phyloP scores from a whole-genome alignment of 2,113 vertebrate species.

The Apistogramma diplotaenia region DNA sequence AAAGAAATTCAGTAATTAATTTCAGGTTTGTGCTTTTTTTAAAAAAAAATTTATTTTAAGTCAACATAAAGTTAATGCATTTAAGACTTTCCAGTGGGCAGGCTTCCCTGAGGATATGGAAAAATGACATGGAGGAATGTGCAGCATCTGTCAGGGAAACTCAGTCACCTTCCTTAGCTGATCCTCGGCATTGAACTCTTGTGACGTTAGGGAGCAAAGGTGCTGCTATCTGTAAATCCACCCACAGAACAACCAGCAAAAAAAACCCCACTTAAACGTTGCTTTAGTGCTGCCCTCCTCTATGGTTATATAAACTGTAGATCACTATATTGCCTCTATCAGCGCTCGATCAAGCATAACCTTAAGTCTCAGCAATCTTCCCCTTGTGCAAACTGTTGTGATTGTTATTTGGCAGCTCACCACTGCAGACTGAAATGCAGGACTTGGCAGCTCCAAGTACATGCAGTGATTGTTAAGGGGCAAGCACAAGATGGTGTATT shows the following conservation, averaged over 20 bases:
- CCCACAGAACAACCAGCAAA: background rate
- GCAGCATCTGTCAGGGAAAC: slow-evolving; percentile 34
- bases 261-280: background rate
- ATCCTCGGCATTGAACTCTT: background rate
- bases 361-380: slow-evolving; percentile 29
- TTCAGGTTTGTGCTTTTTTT: background rate
- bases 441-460: slow-evolving; percentile 6
- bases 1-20: background rate
- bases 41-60: background rate
- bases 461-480: slow-evolving; percentile 19
- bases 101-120: background rate
- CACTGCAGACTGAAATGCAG: slow-evolving; percentile 42
- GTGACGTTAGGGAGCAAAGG: background rate
- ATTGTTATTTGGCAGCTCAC: slow-evolving; percentile 50
- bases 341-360: slow-evolving; percentile 25
- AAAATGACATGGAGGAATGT: slow-evolving; percentile 33
- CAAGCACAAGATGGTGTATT: slow-evolving; percentile 31
- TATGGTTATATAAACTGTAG: background rate
- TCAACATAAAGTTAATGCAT: background rate
- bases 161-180: slow-evolving; percentile 17
- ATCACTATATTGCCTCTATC: slow-evolving; percentile 25
- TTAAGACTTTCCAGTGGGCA: background rate
- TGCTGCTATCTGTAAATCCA: background rate
- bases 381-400: slow-evolving; percentile 6
- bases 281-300: background rate